Conservation (phyloP, 1,140 invertebrate species). For the Atta cephalotes region DNA sequence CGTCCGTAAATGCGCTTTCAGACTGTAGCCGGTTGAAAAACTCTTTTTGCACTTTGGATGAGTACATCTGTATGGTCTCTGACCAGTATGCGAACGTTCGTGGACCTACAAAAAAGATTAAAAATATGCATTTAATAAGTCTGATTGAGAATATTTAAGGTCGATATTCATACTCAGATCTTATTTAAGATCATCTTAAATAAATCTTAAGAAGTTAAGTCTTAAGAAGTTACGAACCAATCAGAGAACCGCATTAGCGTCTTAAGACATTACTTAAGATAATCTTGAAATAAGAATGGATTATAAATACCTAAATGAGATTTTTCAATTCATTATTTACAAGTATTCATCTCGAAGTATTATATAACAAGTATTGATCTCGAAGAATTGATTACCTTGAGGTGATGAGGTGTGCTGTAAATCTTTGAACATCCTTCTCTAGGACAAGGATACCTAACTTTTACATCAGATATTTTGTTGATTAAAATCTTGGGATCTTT, state of each 20-base stretch:
- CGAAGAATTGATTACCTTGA: constrained; percentile 83
- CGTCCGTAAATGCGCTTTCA: constrained; percentile 90
- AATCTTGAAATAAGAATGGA: too few relatives aligned
- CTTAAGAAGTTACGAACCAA: too few relatives aligned
- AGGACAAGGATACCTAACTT: constrained; percentile 82
- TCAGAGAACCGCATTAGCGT: too few relatives aligned
- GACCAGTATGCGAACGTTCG: constrained; percentile 89
- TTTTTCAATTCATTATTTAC: not conserved
- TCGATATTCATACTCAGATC: too few relatives aligned
- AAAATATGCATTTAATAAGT: not conserved
- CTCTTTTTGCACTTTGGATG: constrained; percentile 88
- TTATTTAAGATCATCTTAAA: too few relatives aligned
- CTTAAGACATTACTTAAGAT: too few relatives aligned
- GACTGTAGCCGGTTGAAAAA: constrained; percentile 90
- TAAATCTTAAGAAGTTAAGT: too few relatives aligned
- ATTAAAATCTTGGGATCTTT: constrained; percentile 74
- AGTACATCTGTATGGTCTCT: constrained; percentile 88
- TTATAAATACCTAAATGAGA: too few relatives aligned
- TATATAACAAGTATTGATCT: too few relatives aligned
- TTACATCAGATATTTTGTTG: constrained; percentile 74
- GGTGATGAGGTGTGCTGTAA: constrained; percentile 87
- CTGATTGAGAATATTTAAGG: not conserved
- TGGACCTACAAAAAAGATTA: constrained; percentile 86
- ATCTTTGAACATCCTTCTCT: constrained; percentile 86
- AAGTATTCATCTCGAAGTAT: too few relatives aligned